Conservation (phyloP, 2,113 vertebrate genomes). For the Ctenodactylus gundi region DNA sequence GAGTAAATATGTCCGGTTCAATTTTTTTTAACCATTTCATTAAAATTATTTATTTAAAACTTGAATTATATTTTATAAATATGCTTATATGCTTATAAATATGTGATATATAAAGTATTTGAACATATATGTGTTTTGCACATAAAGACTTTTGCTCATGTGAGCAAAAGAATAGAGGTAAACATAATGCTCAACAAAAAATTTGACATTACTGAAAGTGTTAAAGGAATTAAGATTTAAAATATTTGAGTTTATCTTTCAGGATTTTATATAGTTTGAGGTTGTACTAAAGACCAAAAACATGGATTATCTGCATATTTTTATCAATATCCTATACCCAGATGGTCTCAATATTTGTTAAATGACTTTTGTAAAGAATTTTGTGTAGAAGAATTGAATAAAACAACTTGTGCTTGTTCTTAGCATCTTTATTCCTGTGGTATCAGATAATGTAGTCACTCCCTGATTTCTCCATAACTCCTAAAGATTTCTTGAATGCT, state of each 20-base stretch:
- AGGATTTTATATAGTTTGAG: slow-evolving; percentile 9
- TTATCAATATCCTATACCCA: not conserved
- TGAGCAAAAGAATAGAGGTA: not conserved
- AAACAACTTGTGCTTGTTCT: slow-evolving; percentile 17
- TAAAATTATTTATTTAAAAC: slow-evolving; percentile 43
- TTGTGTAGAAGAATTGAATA: slow-evolving; percentile 35
- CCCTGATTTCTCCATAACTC: not conserved
- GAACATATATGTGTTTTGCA: not conserved
- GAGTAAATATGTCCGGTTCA: not conserved
- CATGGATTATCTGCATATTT: not conserved
- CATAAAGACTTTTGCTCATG: not conserved
- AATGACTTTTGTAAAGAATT: slow-evolving; percentile 46
- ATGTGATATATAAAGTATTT: not conserved
- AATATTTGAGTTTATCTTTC: not conserved
- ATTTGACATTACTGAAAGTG: not conserved
- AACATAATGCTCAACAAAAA: not conserved
- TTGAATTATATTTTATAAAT: slow-evolving; percentile 1
- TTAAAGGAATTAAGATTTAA: slow-evolving; percentile 17
- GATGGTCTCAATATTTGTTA: not conserved
- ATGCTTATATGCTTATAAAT: no score
- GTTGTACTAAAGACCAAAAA: not conserved
- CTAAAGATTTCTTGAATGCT: not conserved
- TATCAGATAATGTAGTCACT: not conserved
- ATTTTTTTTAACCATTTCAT: no score
- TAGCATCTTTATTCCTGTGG: not conserved